Evolutionary conservation across 2,113 vertebrate genomes (phyloP).

Genomic region (Prunella fulvescens): DNA sequence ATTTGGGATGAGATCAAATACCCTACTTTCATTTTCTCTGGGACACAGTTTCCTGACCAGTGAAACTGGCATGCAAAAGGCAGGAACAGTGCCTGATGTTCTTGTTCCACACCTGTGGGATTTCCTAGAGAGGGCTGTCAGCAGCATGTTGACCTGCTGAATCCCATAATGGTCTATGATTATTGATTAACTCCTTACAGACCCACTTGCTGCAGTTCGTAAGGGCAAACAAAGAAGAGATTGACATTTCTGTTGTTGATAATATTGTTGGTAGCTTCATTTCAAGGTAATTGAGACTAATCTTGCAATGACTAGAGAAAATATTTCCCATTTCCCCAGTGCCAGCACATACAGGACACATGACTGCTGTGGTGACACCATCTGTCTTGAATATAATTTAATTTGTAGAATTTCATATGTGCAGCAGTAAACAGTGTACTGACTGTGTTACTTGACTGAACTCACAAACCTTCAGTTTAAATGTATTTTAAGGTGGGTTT

Average conservation of each 20-base stretch:
- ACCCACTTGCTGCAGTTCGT: not conserved
- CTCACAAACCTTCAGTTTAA: not conserved
- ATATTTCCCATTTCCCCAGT: not conserved
- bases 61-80: not conserved
- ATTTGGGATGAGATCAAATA: not conserved
- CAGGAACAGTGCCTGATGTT: not conserved
- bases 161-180: not conserved
- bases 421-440: not conserved
- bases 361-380: not conserved
- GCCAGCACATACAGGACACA: not conserved
- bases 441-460: not conserved
- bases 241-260: not conserved
- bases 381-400: not conserved
- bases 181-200: not conserved
- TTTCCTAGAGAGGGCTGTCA: not conserved
- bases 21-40: not conserved
- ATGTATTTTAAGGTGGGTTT: not conserved
- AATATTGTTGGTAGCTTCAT: not conserved
- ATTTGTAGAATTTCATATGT: not conserved
- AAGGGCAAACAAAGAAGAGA: not conserved
- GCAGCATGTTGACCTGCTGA: not conserved
- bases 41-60: not conserved
- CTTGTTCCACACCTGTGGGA: not conserved
- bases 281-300: not conserved
- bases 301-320: not conserved